Base-by-base conservation (phyloP, 2,113 vertebrate genomes). In the Nycticorax nycticorax region DNA sequence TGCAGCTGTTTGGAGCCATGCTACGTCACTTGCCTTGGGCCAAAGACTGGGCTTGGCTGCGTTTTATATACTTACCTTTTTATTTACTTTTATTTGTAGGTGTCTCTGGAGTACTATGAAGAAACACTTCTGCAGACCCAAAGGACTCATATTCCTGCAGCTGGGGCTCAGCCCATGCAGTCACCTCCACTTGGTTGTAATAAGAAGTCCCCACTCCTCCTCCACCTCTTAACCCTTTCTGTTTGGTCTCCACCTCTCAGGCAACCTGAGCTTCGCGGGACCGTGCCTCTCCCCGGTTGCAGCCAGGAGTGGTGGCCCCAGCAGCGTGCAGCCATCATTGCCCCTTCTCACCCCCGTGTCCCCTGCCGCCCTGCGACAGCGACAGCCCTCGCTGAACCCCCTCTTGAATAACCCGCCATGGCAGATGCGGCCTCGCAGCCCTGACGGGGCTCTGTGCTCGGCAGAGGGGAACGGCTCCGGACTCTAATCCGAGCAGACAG, bases 401-500 rank as follows among this genome's bases (percentile, higher is more conserved):
- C 32, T 77, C 43, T 83, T 27, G 50, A 43, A 63, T 91, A 96
- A 68, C 56, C 85, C 11, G 0, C 20, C 0, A 0, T 86, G 96
- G 96, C 95, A 97, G 96, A 35, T 32, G 82, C 0, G n/a, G 80
- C 88, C 93, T 73, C 4, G 4, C 77, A 91, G 94, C 91, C 84
- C 89, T 89, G 94, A 43, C 4, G 81, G 79, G 92, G 57, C 72
- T 95, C 91, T 3, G 74, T 52, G 96, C 93, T 88, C 71, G 17
- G 94, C 95, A 57, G 89, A 93, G 85, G 83, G 64, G 94, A 93
- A 82, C 14, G 1, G 57, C 95, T 74, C 67, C 0, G 14, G n/a
- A 79, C 77, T 96, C 86, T 98, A 96, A 98, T 98, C 92, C 1
- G 7, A 95, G 92, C 82, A 87, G 97, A 97, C 97, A 97, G 97